Percentiles rank a stretch among this genome's conserved stretches.
These are phyloP conservation scores for Rhegmatorhina hoffmannsi DNA, from an alignment of 2,113 vertebrate species.

Conservation along the genomic window DNA sequence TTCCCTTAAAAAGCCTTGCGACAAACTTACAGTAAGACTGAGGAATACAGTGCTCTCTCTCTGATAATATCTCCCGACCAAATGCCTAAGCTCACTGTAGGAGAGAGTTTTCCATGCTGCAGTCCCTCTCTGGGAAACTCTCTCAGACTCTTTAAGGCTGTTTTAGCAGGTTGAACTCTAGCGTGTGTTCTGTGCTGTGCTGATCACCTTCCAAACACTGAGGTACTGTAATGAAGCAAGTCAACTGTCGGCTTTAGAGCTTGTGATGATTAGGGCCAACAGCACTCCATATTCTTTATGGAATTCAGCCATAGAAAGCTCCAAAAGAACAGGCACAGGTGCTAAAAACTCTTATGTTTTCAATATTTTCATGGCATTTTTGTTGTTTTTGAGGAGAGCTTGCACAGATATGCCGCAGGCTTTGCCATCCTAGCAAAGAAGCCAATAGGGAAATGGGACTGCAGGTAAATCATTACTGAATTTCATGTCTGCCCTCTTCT, in stretches of 20 bases:
- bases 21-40: neutral
- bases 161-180: neutral
- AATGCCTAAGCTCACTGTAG: neutral
- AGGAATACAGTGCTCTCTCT: neutral
- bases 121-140: neutral
- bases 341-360: neutral
- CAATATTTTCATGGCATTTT: neutral
- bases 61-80: neutral
- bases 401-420: neutral
- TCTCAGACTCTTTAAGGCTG: neutral
- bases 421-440: neutral
- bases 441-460: neutral
- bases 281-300: neutral
- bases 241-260: neutral
- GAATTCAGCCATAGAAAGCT: neutral
- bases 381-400: neutral
- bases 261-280: neutral
- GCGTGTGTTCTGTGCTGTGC: neutral
- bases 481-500: conserved; percentile 6
- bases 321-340: neutral
- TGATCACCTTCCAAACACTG: neutral
- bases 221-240: neutral
- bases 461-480: neutral
- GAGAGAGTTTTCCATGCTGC: neutral
- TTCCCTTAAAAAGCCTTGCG: neutral